A percentile compares a stretch with the other conserved stretches of the same genome.
These are phyloP conservation scores for Habrosyne pyritoides DNA, from an alignment of 2,888 invertebrate species.

Conservation along the genomic window DNA sequence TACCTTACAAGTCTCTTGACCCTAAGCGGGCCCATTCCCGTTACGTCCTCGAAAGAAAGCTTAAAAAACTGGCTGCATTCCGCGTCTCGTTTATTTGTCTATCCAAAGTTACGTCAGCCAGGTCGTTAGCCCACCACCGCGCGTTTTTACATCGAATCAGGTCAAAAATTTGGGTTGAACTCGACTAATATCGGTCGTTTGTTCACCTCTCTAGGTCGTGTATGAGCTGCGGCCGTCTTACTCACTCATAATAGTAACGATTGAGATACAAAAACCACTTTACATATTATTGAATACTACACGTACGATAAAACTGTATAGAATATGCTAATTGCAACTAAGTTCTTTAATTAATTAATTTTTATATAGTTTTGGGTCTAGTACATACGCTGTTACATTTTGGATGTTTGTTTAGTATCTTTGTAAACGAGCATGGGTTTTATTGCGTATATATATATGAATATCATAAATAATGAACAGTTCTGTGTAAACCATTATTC, in stretches of 20 bases:
- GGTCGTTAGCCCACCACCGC: slow-evolving; percentile 63
- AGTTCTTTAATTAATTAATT: background rate
- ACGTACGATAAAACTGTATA: background rate
- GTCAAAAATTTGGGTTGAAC: slow-evolving; percentile 78
- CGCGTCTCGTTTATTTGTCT: slow-evolving; percentile 65
- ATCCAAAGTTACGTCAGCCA: slow-evolving; percentile 59
- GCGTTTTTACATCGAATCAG: slow-evolving; percentile 71
- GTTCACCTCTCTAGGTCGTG: slow-evolving; percentile 78
- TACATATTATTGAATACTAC: slow-evolving; percentile 6
- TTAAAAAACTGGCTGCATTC: slow-evolving; percentile 60
- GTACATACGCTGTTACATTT: background rate
- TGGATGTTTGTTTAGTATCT: background rate
- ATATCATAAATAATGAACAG: too few relatives aligned
- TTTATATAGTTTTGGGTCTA: background rate
- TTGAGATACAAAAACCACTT: slow-evolving; percentile 11
- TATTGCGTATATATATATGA: too few relatives aligned
- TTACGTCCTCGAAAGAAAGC: slow-evolving; percentile 42
- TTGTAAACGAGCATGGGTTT: background rate
- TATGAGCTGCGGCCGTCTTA: slow-evolving; percentile 27
- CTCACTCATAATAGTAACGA: slow-evolving; percentile 15
- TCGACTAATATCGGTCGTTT: slow-evolving; percentile 67
- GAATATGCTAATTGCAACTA: background rate
- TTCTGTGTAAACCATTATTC: background rate
- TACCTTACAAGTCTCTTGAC: slow-evolving; percentile 25
- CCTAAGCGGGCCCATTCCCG: slow-evolving; percentile 36